Evolutionary conservation across 2,797 vertebrate genomes (phyloP).

Genomic region (Falco berigora): DNA sequence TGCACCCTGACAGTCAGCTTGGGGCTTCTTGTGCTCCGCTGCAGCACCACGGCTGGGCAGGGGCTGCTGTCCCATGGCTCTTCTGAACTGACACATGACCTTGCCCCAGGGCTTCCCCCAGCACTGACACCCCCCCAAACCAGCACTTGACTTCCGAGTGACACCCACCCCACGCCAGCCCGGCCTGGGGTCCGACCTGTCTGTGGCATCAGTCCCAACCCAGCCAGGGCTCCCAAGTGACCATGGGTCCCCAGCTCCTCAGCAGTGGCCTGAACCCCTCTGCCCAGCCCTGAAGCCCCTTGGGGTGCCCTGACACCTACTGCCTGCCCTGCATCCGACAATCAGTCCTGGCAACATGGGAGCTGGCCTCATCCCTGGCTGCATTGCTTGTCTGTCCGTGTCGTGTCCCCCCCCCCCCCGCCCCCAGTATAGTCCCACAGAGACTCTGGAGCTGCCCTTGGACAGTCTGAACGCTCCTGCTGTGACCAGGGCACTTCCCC

Average conservation of each 20-base stretch:
- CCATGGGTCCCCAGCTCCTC: neutral
- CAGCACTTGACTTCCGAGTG: neutral
- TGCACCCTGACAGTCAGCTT: neutral
- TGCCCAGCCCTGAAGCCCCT: neutral
- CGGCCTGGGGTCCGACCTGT: neutral
- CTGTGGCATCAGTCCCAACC: neutral
- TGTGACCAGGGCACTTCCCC: accelerated
- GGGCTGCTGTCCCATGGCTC: neutral
- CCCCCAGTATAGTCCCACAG: neutral
- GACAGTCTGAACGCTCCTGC: neutral
- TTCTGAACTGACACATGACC: neutral
- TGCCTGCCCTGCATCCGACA: neutral
- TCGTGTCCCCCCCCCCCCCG: neutral
- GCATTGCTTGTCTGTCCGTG: neutral
- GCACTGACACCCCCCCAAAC: neutral
- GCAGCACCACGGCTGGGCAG: accelerated
- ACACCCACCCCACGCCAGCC: neutral
- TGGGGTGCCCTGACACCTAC: neutral
- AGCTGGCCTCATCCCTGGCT: neutral
- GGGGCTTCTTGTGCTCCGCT: accelerated
- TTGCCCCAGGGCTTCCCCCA: neutral
- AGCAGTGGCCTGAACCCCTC: neutral
- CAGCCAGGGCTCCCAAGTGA: neutral
- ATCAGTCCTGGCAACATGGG: neutral
- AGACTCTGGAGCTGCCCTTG: neutral